Conservation (phyloP, 2,888 invertebrate species). For the Protophormia terraenovae region DNA sequence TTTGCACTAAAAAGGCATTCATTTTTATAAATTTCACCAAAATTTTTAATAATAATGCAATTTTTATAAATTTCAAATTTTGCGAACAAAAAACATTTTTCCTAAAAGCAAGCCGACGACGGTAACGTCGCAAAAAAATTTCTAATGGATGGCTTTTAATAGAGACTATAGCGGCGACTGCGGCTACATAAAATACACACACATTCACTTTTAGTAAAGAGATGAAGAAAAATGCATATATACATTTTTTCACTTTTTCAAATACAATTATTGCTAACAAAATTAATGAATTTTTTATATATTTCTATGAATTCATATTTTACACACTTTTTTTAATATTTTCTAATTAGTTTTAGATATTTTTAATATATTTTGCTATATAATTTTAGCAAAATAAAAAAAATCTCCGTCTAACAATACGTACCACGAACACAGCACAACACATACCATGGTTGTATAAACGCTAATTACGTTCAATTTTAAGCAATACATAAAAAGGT, state of each 20-base stretch:
- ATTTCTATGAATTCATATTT: not conserved
- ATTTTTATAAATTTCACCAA: not conserved
- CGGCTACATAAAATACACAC: slow-evolving; percentile 56
- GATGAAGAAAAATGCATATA: slow-evolving; percentile 52
- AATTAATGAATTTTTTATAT: not conserved
- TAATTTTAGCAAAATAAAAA: slow-evolving; percentile 59
- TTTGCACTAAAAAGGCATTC: not conserved
- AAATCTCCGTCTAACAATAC: slow-evolving; percentile 61
- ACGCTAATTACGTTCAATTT: slow-evolving; percentile 7
- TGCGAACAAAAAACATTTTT: slow-evolving; percentile 46
- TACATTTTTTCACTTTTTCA: slow-evolving; percentile 59
- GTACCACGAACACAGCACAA: slow-evolving; percentile 68
- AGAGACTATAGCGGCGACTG: slow-evolving; percentile 54
- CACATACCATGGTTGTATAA: slow-evolving; percentile 63
- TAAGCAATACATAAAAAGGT: slow-evolving; percentile 54
- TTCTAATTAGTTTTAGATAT: slow-evolving; percentile 13
- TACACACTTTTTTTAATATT: not conserved
- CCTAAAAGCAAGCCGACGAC: slow-evolving; percentile 56
- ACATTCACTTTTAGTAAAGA: slow-evolving; percentile 47
- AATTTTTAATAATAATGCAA: slow-evolving; percentile 11
- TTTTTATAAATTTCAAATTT: slow-evolving; percentile 34
- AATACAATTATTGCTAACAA: slow-evolving; percentile 9
- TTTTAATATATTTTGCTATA: slow-evolving; percentile 42
- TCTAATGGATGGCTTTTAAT: slow-evolving; percentile 52
- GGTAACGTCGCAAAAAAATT: slow-evolving; percentile 65